Evolutionary conservation across 2,888 invertebrate genomes (phyloP), one percentile per base, ranked within the genome.

Genomic region (Troides aeacus): DNA sequence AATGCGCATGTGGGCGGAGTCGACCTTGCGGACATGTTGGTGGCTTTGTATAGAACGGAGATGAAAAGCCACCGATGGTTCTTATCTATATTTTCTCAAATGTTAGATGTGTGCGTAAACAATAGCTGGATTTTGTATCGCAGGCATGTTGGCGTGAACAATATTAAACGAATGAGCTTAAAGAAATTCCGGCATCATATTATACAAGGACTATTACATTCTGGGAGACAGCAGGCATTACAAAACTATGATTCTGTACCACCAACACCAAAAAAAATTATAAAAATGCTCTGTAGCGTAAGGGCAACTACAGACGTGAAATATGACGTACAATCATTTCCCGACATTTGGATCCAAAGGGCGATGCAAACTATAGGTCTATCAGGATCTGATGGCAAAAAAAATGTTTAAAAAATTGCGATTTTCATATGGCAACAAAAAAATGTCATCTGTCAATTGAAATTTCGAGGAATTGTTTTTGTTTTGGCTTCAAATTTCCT

Each of bases 1-100:
- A 24, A 24, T 4, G 24, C 24, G 4, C 24, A 24, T 24, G 4
- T 24, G 24, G 2, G 24, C 2, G 24, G 24, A 24, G 24, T 24
- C 24, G 24, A 24, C 24, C 24, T 24, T 24, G 24, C 76, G 42
- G 75, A 77, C 66, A 78, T 79, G 78, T 72, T 77, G 30, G 74
- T 78, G 68, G 74, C 76, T 61, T 71, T 79, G 67, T 76, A 77
- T 64, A 74, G 75, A 71, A 78, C 74, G 23, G 74, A 73, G 50
- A 73, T 77, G 61, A 78, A 74, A 73, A 73, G 75, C 64, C 24
- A 24, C 24, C 24, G 24, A 24, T 24, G 76, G 77, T 78, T 76
- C 62, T 72, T 77, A 66, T 56, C 57, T 39, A 56, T 66, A 61
- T 61, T 62, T 61, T 62, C 66, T 39, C 66, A 66, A 66, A 66